Conservation (phyloP, 2,797 vertebrate species). For the Orestias chungarensis region DNA sequence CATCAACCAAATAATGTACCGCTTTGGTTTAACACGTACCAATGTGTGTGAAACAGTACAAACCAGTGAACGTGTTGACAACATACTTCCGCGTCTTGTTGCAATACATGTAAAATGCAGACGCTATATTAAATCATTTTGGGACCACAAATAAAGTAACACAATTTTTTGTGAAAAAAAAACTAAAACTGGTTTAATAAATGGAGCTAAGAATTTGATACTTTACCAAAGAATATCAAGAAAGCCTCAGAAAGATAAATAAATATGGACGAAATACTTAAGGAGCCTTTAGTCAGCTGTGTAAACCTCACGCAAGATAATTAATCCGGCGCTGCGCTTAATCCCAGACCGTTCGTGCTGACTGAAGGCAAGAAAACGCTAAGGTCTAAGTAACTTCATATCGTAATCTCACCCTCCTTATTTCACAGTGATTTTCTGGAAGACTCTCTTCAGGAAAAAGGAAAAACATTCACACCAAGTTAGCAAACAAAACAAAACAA, state of each 20-base stretch:
- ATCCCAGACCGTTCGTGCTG: slow-evolving; percentile 22
- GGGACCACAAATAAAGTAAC: slow-evolving; percentile 31
- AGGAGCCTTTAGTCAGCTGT: slow-evolving; percentile 35
- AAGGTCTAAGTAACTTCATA: slow-evolving; percentile 48
- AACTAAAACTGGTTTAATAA: slow-evolving; percentile 52
- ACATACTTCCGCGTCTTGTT: slow-evolving; percentile 10
- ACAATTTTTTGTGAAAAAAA: slow-evolving; percentile 43
- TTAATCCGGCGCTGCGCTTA: slow-evolving; percentile 33
- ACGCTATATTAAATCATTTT: slow-evolving; percentile 35
- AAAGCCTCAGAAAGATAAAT: slow-evolving; percentile 56
- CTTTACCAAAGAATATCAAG: slow-evolving; percentile 42
- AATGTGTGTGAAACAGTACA: slow-evolving; percentile 46
- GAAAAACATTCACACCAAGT: slow-evolving; percentile 44
- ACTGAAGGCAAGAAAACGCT: slow-evolving; percentile 31
- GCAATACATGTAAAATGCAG: slow-evolving; percentile 20
- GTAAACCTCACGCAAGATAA: slow-evolving; percentile 33
- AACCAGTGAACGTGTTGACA: slow-evolving; percentile 32
- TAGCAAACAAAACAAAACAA: slow-evolving; percentile 19
- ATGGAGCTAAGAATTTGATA: slow-evolving; percentile 56
- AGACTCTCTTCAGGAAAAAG: slow-evolving; percentile 39
- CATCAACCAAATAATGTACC: slow-evolving; percentile 51
- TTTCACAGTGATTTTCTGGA: slow-evolving; percentile 68
- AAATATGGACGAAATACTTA: slow-evolving; percentile 52
- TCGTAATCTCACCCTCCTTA: slow-evolving; percentile 39
- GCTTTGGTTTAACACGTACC: slow-evolving; percentile 69